Evolutionary conservation across 2,888 invertebrate species (phyloP).

Genomic region (Chrysina gloriosa): DNA sequence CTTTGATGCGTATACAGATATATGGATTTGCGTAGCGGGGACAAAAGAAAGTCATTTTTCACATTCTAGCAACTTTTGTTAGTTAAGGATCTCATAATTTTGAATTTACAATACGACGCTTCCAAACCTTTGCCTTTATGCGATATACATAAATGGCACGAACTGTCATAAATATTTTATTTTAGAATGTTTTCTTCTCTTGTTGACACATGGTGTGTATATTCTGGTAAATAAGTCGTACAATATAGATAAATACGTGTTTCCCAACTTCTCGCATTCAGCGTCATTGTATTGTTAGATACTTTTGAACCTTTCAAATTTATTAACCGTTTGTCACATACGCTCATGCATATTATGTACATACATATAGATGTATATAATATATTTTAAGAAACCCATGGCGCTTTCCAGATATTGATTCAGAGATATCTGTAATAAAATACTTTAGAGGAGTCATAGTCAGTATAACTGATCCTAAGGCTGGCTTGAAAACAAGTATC

Average conservation of each 20-base stretch:
- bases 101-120: conserved; percentile 1
- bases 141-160: not conserved
- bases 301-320: not conserved
- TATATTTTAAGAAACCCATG: too few relatives aligned
- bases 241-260: not conserved
- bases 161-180: conserved; percentile 24
- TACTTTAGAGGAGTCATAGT: too few relatives aligned
- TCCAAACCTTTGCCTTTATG: not conserved
- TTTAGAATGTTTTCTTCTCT: conserved; percentile 7
- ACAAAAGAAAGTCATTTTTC: not conserved
- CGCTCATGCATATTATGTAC: too few relatives aligned
- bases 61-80: not conserved
- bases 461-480: too few relatives aligned
- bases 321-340: too few relatives aligned
- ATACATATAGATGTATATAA: too few relatives aligned
- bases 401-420: too few relatives aligned
- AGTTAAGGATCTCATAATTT: conserved; percentile 9
- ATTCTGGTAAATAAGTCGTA: not conserved
- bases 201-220: conserved; percentile 9
- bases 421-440: too few relatives aligned
- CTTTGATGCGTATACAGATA: not conserved
- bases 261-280: not conserved
- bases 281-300: not conserved
- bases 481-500: too few relatives aligned
- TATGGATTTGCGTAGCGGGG: not conserved